Evolutionary conservation across 2,797 vertebrate species (phyloP).

Genomic region (Pogonophryne albipinna): DNA sequence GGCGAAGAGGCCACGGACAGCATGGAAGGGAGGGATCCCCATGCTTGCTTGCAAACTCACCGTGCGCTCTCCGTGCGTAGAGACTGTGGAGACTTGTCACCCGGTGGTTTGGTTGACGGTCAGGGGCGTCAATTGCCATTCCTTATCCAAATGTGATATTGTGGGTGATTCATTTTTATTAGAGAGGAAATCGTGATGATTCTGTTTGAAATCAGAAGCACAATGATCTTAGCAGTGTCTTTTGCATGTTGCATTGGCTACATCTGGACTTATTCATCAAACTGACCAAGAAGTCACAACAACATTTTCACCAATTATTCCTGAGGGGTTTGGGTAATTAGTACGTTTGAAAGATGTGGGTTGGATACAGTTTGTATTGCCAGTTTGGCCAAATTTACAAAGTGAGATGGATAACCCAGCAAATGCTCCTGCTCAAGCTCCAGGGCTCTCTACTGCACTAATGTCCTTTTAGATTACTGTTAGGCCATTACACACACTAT

Average conservation of each 20-base stretch:
- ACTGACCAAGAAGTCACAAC: neutral
- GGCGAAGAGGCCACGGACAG: conserved; percentile 66
- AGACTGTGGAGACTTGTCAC: conserved; percentile 55
- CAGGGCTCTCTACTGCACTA: neutral
- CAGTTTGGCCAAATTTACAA: conserved; percentile 14
- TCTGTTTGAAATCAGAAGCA: neutral
- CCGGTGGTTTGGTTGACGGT: conserved; percentile 41
- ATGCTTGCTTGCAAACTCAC: conserved; percentile 53
- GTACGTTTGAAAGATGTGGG: neutral
- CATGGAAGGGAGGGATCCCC: conserved; percentile 59
- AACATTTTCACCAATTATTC: neutral
- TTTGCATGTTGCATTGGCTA: neutral
- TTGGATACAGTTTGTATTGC: conserved; percentile 3
- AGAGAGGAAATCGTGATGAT: conserved; percentile 18
- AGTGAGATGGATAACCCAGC: neutral
- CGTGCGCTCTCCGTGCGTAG: conserved; percentile 75
- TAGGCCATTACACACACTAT: no score
- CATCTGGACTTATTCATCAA: neutral
- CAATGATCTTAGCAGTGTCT: neutral
- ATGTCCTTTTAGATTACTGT: neutral
- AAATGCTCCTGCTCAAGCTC: neutral
- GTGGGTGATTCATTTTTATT: conserved; percentile 29
- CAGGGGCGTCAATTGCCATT: conserved; percentile 39
- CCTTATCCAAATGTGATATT: conserved; percentile 21
- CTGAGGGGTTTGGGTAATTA: neutral